These are phyloP conservation scores for Drosophila rubida DNA, from an alignment of 2,888 invertebrate genomes.

Conservation along the genomic window DNA sequence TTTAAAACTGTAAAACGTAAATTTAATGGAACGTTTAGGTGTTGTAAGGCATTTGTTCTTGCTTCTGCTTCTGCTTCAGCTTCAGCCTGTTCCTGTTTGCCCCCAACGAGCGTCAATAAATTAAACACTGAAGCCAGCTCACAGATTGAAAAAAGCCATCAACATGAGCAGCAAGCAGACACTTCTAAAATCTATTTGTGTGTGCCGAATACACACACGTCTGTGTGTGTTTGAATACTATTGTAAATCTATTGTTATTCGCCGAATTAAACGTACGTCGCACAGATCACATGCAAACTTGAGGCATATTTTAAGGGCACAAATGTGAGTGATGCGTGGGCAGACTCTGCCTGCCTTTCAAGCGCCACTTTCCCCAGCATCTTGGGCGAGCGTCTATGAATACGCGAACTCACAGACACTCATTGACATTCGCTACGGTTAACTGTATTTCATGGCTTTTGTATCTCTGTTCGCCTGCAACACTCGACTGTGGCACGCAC, in stretches of 20 bases:
- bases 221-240: no score
- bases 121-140: constrained; percentile 16
- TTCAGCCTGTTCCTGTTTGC: constrained; percentile 3
- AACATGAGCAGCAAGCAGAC: not conserved
- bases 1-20: constrained; percentile 75
- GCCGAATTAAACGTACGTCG: no score
- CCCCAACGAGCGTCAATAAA: constrained; percentile 35
- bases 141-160: not conserved
- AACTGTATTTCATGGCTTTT: constrained; percentile 15
- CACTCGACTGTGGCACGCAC: not conserved
- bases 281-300: not conserved
- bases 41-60: constrained; percentile 55
- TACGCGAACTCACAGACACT: not conserved
- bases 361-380: not conserved
- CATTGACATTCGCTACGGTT: constrained; percentile 27
- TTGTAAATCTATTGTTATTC: no score
- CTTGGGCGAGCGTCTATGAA: not conserved
- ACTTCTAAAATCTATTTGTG: no score
- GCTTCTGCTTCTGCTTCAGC: constrained; percentile 16
- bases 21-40: constrained; percentile 75
- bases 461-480: not conserved
- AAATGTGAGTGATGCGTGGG: not conserved
- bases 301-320: not conserved
- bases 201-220: no score
- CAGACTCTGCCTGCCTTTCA: no score